Conservation (phyloP, 2,888 invertebrate genomes). For the Carterocephalus palaemon region DNA sequence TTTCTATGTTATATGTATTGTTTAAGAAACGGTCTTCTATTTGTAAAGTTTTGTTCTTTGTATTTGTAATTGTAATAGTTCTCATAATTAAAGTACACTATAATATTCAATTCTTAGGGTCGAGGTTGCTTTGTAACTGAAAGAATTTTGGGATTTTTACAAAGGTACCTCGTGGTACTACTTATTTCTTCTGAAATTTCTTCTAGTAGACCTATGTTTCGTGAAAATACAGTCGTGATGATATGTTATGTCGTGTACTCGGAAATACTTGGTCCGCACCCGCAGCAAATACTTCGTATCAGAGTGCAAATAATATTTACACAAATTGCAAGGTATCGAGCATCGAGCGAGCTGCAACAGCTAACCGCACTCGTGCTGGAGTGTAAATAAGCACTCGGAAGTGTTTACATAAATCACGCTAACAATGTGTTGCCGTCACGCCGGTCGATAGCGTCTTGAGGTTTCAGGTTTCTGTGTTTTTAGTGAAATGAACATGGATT, state of each 20-base stretch:
- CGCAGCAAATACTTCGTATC: no score
- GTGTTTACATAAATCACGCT: constrained; percentile 31
- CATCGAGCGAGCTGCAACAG: background rate
- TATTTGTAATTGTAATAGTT: constrained; percentile 10
- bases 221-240: no score
- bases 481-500: background rate
- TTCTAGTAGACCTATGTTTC: no score
- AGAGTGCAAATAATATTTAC: no score
- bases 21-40: constrained; percentile 36
- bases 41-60: constrained; percentile 30
- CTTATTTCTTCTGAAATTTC: no score
- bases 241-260: constrained; percentile 8
- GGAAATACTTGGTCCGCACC: no score
- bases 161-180: background rate
- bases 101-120: constrained; percentile 5
- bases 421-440: constrained; percentile 28
- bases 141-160: constrained; percentile 7
- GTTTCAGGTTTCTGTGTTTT: no score
- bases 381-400: constrained; percentile 19
- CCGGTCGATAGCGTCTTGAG: constrained; percentile 1
- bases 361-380: constrained; percentile 3
- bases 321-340: background rate
- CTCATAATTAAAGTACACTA: background rate
- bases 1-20: constrained; percentile 34
- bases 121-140: constrained; percentile 13